Conservation (phyloP, 2,888 invertebrate genomes). For the Drosophila borborema region DNA sequence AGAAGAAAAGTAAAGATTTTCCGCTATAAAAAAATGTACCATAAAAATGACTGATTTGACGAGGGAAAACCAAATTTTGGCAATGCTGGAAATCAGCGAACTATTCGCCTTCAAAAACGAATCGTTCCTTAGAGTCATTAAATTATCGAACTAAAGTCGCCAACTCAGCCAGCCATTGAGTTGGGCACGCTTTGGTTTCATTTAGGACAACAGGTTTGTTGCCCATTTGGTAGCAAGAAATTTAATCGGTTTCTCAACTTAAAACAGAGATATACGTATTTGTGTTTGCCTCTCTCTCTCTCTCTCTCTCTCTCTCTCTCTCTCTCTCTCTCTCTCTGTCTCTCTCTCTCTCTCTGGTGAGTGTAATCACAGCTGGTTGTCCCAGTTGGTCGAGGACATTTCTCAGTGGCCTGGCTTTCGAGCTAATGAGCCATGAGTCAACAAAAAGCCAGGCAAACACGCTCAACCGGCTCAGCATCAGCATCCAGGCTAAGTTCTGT, state of each 20-base stretch:
- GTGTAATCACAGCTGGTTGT: slow-evolving; percentile 17
- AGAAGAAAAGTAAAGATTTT: too few relatives aligned
- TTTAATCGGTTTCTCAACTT: slow-evolving; percentile 20
- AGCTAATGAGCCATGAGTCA: slow-evolving; percentile 64
- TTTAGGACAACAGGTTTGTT: slow-evolving; percentile 21
- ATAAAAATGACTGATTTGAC: too few relatives aligned
- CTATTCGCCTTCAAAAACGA: background rate
- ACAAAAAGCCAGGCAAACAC: slow-evolving; percentile 18
- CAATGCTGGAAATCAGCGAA: too few relatives aligned
- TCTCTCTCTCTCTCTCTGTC: background rate
- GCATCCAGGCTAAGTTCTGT: background rate
- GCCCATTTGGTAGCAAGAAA: slow-evolving; percentile 1
- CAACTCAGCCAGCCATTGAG: background rate
- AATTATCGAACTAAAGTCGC: background rate
- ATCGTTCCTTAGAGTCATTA: background rate
- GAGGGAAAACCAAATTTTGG: too few relatives aligned
- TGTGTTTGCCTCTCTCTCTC: background rate
- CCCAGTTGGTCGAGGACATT: slow-evolving; percentile 16
- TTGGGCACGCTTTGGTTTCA: background rate
- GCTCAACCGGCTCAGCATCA: slow-evolving; percentile 1
- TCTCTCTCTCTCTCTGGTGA: background rate
- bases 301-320: background rate
- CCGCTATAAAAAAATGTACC: too few relatives aligned
- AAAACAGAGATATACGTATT: slow-evolving; percentile 8
- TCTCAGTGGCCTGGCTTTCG: slow-evolving; percentile 14